Base-by-base conservation (phyloP, 2,113 vertebrate species). In the Cichladusa arquata region DNA sequence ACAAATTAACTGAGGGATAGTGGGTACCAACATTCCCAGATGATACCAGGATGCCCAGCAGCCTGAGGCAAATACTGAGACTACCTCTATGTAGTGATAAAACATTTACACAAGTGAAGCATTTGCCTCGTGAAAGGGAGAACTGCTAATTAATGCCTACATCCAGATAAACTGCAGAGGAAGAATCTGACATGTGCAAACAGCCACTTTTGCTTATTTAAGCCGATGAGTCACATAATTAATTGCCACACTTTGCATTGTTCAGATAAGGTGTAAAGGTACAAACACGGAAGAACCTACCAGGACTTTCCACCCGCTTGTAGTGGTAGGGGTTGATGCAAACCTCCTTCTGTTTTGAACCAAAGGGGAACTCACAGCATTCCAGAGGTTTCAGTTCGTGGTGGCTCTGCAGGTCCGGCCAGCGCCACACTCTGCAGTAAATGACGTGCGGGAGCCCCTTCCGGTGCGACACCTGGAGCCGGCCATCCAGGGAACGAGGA, bases 241-340 rank as follows among this genome's bases (percentile, higher is more conserved):
- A 88, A 92, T 83, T 65, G 72, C 71, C 80, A 86, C 54, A 78
- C 64, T 88, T 79, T 36, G 57, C 77, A 78, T 81, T 79, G 86
- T 28, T 96, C 78, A 91, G 84, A 89, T 95, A 93, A 95, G 73
- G 62, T 72, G 34, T 53, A 76, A 94, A 86, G 66, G 88, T 45
- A 86, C 85, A 88, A 90, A 91, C 64, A 81, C 87, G 90, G 86
- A 81, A 94, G 69, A 92, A 97, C 99, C 97, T 97, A 99, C 99
- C 99, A 77, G 99, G 99, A 96, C 99, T 99, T 92, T 99, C 99
- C 53, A 99, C 99, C 14, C 99, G 97, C 97, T 99, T 99, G 93
- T 99, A 99, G 98, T 99, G 99, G 97, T 99, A 99, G 74, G 99
- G 99, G 91, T 99, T 99, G 98, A 99, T 99, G 95, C 99, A 99